These are phyloP conservation scores for Branchinecta lindahli DNA, from an alignment of 1,140 invertebrate genomes.

Conservation along the genomic window DNA sequence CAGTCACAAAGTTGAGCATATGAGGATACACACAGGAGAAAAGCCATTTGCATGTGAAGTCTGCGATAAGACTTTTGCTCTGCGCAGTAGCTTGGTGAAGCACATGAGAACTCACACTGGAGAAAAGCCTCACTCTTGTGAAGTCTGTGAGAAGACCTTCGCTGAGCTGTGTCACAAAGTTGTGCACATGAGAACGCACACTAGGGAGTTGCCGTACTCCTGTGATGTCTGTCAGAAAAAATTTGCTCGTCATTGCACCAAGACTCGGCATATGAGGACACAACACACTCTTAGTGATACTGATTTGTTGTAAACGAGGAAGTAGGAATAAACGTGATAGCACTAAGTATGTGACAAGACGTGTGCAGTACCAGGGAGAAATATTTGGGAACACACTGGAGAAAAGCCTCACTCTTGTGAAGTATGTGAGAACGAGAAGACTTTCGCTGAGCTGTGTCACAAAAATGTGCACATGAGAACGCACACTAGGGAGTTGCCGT, in stretches of 20 bases:
- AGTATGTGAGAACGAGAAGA: slow-evolving; percentile 44
- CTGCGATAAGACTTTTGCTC: slow-evolving; percentile 96
- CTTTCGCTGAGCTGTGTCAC: slow-evolving; percentile 89
- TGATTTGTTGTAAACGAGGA: no score
- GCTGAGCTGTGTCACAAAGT: slow-evolving; percentile 86
- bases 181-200: slow-evolving; percentile 90
- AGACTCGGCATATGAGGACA: slow-evolving; percentile 51
- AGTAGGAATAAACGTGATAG: no score
- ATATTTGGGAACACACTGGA: no score
- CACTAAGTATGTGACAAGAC: no score
- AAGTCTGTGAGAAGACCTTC: slow-evolving; percentile 54
- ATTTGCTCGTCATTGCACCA: slow-evolving; percentile 81
- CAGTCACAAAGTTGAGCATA: slow-evolving; percentile 36
- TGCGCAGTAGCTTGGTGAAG: slow-evolving; percentile 58
- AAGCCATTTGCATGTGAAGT: slow-evolving; percentile 97
- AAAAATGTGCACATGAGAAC: slow-evolving; percentile 86
- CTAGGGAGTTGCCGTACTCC: slow-evolving; percentile 95
- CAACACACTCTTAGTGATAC: slow-evolving; percentile 23
- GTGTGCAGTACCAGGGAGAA: no score
- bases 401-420: no score
- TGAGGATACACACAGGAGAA: slow-evolving; percentile 92
- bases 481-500: slow-evolving; percentile 97
- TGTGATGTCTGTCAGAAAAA: slow-evolving; percentile 97
- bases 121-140: no score
- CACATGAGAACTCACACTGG: slow-evolving; percentile 48